Evolutionary conservation across 2,797 vertebrate species (phyloP).

Genomic region (Vireo griseus): DNA sequence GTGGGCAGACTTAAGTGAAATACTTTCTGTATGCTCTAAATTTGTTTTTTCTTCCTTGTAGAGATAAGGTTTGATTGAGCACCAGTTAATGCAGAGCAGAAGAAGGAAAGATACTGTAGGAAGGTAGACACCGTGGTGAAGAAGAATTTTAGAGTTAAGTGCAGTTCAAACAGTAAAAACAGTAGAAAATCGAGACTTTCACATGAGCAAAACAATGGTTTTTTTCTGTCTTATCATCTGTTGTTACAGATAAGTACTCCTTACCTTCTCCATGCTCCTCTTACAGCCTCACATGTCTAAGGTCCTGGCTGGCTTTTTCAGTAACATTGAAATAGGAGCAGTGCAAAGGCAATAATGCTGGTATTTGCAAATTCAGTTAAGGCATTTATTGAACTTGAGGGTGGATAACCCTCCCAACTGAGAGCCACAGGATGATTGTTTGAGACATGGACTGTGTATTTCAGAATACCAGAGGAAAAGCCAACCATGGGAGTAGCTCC

Average conservation of each 20-base stretch:
- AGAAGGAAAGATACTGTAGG: not conserved
- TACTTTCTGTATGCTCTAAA: not conserved
- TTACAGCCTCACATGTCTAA: not conserved
- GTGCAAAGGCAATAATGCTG: not conserved
- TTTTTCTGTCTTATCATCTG: not conserved
- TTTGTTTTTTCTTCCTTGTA: not conserved
- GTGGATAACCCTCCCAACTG: not conserved
- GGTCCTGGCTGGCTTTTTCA: not conserved
- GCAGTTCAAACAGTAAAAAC: not conserved
- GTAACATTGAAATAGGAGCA: not conserved
- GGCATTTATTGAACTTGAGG: not conserved
- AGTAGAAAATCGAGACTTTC: not conserved
- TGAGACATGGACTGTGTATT: not conserved
- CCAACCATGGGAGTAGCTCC: rapidly evolving
- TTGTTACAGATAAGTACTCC: not conserved
- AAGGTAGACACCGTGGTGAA: not conserved
- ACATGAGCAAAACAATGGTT: not conserved
- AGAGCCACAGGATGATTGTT: not conserved
- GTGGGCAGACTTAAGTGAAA: not conserved
- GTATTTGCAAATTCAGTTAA: not conserved
- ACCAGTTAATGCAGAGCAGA: not conserved
- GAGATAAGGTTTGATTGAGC: not conserved
- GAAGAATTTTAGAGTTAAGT: not conserved
- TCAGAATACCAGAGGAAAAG: not conserved
- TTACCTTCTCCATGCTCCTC: not conserved